Evolutionary conservation across 2,797 vertebrate species (phyloP).

Genomic region (Alfaro cultratus): DNA sequence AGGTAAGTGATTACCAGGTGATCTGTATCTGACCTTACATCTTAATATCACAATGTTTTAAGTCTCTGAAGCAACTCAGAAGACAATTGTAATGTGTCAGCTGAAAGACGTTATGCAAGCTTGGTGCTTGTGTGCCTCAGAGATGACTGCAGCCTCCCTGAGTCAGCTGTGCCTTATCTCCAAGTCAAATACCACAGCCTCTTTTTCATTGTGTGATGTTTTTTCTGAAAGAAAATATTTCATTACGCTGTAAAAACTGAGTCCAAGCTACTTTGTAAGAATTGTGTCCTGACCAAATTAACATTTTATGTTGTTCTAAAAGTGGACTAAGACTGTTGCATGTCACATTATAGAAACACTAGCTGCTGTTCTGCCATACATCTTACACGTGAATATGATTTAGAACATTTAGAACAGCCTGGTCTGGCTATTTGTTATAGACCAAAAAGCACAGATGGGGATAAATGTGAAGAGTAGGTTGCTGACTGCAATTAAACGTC

Average conservation of each 20-base stretch:
- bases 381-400: background rate
- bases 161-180: conserved; percentile 55
- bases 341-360: background rate
- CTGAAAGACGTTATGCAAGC: conserved; percentile 31
- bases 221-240: background rate
- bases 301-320: background rate
- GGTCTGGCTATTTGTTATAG: too few relatives aligned
- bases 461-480: background rate
- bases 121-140: conserved; percentile 20
- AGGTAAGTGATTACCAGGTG: background rate
- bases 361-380: background rate
- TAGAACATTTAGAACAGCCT: background rate
- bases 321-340: background rate
- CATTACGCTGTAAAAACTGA: background rate
- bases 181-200: conserved; percentile 25
- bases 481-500: conserved; percentile 1
- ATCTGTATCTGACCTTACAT: background rate
- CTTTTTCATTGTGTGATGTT: conserved; percentile 10
- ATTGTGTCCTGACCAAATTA: background rate
- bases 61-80: conserved; percentile 29
- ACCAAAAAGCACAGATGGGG: conserved; percentile 1
- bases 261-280: background rate
- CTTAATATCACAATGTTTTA: background rate
- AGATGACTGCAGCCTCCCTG: conserved; percentile 25
- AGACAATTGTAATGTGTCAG: conserved; percentile 40